Percentiles rank a stretch among this genome's conserved stretches.
Evolutionary conservation across 2,888 invertebrate species (phyloP).

Genomic region (Neoaliturus tenellus): DNA sequence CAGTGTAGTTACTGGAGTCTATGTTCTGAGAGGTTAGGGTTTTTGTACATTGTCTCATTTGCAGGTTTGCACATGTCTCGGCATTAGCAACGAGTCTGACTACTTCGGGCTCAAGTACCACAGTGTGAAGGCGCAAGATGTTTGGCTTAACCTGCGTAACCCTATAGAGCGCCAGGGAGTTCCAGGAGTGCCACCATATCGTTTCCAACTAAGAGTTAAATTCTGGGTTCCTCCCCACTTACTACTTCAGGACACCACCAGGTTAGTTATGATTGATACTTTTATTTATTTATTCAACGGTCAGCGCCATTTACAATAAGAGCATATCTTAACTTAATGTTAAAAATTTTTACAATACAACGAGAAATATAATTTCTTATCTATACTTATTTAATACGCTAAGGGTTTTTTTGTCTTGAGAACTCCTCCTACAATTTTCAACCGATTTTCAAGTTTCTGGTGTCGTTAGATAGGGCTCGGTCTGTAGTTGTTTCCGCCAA

Average conservation of each 20-base stretch:
- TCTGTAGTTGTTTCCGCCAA: too few relatives aligned
- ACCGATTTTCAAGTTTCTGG: too few relatives aligned
- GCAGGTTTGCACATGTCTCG: constrained; percentile 89
- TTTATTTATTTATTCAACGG: not conserved
- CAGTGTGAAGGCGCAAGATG: constrained; percentile 81
- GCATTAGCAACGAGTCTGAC: constrained; percentile 90
- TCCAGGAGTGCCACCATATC: constrained; percentile 78
- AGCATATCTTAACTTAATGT: too few relatives aligned
- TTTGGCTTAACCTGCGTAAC: constrained; percentile 93
- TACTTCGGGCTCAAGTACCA: constrained; percentile 90
- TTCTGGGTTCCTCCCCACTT: constrained; percentile 95
- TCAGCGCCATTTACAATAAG: too few relatives aligned
- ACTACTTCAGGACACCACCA: constrained; percentile 88
- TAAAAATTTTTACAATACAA: too few relatives aligned
- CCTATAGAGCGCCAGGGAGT: constrained; percentile 83
- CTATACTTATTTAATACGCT: too few relatives aligned
- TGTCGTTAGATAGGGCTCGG: too few relatives aligned
- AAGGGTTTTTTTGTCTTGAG: too few relatives aligned
- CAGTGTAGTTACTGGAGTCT: too few relatives aligned
- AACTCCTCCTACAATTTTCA: too few relatives aligned
- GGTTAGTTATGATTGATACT: constrained; percentile 73
- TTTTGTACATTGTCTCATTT: not conserved
- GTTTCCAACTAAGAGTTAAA: constrained; percentile 86
- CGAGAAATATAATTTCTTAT: too few relatives aligned
- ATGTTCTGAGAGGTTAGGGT: too few relatives aligned